These are phyloP conservation scores for Gallinago media DNA, from an alignment of 2,113 vertebrate species.

Conservation along the genomic window DNA sequence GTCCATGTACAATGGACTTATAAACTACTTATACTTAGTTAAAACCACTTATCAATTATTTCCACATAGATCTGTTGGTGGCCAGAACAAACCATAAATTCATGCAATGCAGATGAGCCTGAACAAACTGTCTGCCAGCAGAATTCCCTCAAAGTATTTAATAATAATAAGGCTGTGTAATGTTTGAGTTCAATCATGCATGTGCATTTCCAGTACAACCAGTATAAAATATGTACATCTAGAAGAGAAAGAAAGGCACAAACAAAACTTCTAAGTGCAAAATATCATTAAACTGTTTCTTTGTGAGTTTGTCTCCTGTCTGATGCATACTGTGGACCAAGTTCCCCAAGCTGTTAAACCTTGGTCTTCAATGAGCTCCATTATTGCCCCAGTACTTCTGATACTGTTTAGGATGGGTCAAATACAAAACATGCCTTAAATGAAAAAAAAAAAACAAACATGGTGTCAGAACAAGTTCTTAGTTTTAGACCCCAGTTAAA, in stretches of 20 bases:
- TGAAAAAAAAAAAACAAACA: neutral
- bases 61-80: neutral
- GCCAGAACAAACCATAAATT: neutral
- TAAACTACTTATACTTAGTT: neutral
- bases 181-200: neutral
- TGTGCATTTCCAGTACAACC: neutral
- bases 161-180: neutral
- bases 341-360: neutral
- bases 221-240: neutral
- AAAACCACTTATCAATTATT: neutral
- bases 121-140: neutral
- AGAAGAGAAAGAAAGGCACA: neutral
- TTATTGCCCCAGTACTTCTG: neutral
- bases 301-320: neutral
- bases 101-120: neutral
- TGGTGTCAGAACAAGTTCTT: neutral
- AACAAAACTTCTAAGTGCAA: neutral
- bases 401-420: neutral
- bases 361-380: neutral
- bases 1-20: neutral
- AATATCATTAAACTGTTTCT: neutral
- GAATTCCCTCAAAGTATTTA: neutral
- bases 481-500: neutral
- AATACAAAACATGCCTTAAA: neutral
- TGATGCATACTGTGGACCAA: neutral